Percentiles rank a stretch among this genome's conserved stretches.
These are phyloP conservation scores for Ferdinandea cuprea DNA, from an alignment of 2,888 invertebrate species.

Conservation along the genomic window DNA sequence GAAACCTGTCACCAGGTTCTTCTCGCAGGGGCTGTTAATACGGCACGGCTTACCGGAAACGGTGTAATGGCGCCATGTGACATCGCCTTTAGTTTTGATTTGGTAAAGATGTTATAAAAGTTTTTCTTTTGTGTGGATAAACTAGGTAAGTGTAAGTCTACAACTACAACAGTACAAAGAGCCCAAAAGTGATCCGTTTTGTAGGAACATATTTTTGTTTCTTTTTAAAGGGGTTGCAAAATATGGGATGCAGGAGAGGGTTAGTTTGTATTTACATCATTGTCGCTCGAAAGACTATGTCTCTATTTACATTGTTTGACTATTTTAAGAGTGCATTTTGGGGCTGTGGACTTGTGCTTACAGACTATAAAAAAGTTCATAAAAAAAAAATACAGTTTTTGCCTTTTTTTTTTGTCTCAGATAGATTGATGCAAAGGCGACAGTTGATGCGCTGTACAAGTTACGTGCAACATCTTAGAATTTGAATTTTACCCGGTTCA, in stretches of 20 bases:
- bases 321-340: constrained; percentile 23
- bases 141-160: constrained; percentile 24
- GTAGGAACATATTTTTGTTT: constrained; percentile 28
- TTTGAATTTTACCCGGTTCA: constrained; percentile 83
- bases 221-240: background rate
- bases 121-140: background rate
- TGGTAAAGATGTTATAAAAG: constrained; percentile 26
- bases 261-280: constrained; percentile 35
- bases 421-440: constrained; percentile 69
- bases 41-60: constrained; percentile 92
- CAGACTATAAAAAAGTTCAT: constrained; percentile 32
- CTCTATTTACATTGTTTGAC: constrained; percentile 44
- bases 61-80: constrained; percentile 89
- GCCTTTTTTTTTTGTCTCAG: constrained; percentile 29
- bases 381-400: constrained; percentile 36
- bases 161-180: constrained; percentile 41
- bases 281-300: constrained; percentile 17
- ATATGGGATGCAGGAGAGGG: constrained; percentile 9
- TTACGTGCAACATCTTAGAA: constrained; percentile 82
- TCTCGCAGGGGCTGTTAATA: constrained; percentile 87
- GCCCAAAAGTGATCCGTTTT: constrained; percentile 29
- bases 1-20: constrained; percentile 90
- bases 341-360: constrained; percentile 37
- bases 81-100: constrained; percentile 81
- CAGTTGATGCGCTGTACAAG: constrained; percentile 76